phyloP scores from a whole-genome alignment of 2,797 vertebrate species.

The Pristis pectinata region DNA sequence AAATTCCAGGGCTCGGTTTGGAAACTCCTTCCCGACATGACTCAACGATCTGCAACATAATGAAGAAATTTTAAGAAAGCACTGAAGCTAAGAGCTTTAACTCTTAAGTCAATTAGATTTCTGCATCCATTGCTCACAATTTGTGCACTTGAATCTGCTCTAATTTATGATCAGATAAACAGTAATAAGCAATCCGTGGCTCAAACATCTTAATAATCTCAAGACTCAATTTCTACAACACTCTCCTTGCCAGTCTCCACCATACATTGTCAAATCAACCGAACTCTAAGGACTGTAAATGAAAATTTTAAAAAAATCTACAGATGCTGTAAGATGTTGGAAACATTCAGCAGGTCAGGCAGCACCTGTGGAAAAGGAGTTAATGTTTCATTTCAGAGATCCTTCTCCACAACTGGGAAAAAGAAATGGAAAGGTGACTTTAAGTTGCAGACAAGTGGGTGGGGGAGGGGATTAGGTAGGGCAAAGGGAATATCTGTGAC shows the following conservation, averaged over 20 bases:
- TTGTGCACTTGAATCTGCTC: background rate
- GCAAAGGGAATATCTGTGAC: too few species aligned
- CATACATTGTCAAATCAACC: background rate
- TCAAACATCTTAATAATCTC: background rate
- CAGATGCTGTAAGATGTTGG: too few species aligned
- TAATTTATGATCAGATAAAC: background rate
- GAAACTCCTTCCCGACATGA: slow-evolving; percentile 56
- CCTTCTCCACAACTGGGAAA: too few species aligned
- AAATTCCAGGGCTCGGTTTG: slow-evolving; percentile 60
- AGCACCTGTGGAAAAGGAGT: too few species aligned
- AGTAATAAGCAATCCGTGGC: background rate
- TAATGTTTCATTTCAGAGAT: too few species aligned
- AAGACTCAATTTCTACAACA: background rate
- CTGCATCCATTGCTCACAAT: background rate
- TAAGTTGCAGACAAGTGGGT: too few species aligned
- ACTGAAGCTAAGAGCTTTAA: background rate
- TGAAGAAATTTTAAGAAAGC: background rate
- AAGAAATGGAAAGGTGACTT: too few species aligned
- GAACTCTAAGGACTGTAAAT: background rate
- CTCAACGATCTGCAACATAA: slow-evolving; percentile 58
- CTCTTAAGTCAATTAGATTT: background rate
- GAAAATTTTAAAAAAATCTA: too few species aligned
- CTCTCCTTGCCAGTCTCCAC: background rate
- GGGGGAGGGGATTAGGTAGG: too few species aligned
- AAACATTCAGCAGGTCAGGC: too few species aligned